phyloP scores from a whole-genome alignment of 2,888 invertebrate genomes.

The Heliconius hortense region DNA sequence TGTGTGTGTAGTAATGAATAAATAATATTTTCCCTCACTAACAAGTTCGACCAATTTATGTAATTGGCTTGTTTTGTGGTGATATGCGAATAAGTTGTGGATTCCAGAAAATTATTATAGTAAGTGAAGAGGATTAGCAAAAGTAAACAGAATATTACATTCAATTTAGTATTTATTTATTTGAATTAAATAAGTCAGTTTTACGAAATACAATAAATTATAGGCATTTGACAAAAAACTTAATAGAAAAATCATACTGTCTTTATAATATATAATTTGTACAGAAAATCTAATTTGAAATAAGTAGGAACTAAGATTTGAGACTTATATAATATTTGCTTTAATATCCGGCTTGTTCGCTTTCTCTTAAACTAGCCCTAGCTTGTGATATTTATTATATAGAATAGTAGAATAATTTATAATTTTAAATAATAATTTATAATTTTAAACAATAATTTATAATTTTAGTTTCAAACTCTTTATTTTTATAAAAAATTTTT shows the following conservation, averaged over 20 bases:
- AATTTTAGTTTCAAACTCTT: neutral
- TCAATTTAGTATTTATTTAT: neutral
- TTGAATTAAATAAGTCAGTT: neutral
- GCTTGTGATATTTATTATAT: slow-evolving; percentile 1
- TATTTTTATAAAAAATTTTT: too few relatives aligned
- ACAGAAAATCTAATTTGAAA: neutral
- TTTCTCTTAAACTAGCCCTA: slow-evolving; percentile 14
- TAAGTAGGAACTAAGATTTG: slow-evolving; percentile 3
- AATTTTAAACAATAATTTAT: too few relatives aligned
- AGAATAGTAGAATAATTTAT: neutral
- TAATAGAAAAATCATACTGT: too few relatives aligned
- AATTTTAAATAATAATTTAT: neutral
- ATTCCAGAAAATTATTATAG: neutral
- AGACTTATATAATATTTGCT: slow-evolving; percentile 18
- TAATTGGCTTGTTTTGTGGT: slow-evolving; percentile 2
- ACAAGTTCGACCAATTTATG: neutral
- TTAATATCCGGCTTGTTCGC: slow-evolving; percentile 22
- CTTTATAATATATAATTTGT: neutral
- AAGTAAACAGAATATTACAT: neutral
- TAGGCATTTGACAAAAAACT: too few relatives aligned
- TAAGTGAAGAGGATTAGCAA: neutral
- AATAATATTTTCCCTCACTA: neutral
- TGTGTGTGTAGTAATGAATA: neutral
- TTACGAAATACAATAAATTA: too few relatives aligned
- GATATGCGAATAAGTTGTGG: neutral